phyloP scores from a whole-genome alignment of 2,888 invertebrate species.

The Habroteleia sp. region DNA sequence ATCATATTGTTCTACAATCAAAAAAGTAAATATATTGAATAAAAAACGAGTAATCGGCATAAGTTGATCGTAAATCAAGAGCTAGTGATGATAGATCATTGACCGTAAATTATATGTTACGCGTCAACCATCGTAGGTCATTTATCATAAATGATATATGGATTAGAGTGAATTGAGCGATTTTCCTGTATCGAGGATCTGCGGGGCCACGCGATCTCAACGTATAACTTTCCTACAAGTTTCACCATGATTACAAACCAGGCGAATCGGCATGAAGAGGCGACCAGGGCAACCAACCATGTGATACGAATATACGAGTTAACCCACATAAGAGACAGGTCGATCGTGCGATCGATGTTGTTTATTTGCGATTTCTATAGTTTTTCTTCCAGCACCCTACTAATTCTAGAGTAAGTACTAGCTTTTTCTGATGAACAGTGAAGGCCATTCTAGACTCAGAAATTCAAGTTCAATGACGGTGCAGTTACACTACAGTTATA shows the following conservation, averaged over 20 bases:
- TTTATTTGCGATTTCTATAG: conserved; percentile 46
- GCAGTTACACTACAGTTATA: no score
- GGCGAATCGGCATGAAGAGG: conserved; percentile 48
- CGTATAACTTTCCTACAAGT: conserved; percentile 39
- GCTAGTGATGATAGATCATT: conserved; percentile 24
- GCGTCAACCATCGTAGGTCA: conserved; percentile 27
- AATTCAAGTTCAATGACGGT: conserved; percentile 64
- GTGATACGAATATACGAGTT: conserved; percentile 31
- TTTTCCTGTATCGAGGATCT: conserved; percentile 24
- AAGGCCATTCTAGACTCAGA: conserved; percentile 2
- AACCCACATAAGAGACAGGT: conserved; percentile 47
- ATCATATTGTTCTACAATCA: no score
- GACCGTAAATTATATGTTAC: conserved; percentile 30
- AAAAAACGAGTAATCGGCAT: conserved; percentile 1
- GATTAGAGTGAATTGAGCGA: conserved; percentile 40
- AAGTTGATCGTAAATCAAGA: conserved; percentile 14
- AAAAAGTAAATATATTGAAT: no score
- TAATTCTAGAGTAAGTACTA: conserved; percentile 6
- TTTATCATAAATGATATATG: conserved; percentile 48
- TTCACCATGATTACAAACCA: conserved; percentile 50
- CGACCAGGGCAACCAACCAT: conserved; percentile 29
- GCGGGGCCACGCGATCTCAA: conserved; percentile 22
- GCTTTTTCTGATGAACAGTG: background rate
- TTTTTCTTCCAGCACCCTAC: conserved; percentile 16
- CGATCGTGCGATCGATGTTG: conserved; percentile 35